These are phyloP conservation scores for Gymnorhina tibicen DNA, from an alignment of 2,113 vertebrate species.

Conservation along the genomic window DNA sequence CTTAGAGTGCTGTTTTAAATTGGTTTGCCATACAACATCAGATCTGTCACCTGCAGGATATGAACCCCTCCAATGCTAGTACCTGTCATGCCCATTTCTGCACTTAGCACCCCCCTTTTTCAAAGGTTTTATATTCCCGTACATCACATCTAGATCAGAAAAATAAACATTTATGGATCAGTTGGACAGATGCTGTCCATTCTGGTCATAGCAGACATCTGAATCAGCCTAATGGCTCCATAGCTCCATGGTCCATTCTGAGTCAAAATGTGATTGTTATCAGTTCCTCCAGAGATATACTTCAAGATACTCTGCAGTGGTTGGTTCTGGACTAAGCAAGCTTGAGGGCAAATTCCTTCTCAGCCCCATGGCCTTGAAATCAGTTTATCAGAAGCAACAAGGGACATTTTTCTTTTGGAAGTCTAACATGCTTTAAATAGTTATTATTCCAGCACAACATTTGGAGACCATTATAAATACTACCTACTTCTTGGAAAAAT, in stretches of 20 bases:
- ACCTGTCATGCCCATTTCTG: neutral
- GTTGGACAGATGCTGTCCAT: neutral
- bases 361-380: neutral
- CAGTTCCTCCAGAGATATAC: neutral
- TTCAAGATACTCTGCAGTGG: neutral
- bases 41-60: neutral
- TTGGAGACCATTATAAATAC: neutral
- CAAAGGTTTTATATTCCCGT: neutral
- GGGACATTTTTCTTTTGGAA: constrained; percentile 30
- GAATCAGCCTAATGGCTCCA: constrained; percentile 31
- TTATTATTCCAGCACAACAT: constrained; percentile 17
- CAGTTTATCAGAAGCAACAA: constrained; percentile 34
- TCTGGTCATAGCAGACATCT: constrained; percentile 33
- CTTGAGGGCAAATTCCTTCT: constrained; percentile 39
- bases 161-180: neutral
- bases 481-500: neutral
- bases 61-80: neutral
- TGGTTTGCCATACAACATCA: neutral
- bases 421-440: constrained; percentile 40
- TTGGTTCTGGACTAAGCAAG: constrained; percentile 29
- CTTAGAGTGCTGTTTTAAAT: neutral
- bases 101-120: neutral
- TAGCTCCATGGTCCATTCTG: neutral
- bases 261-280: neutral
- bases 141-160: neutral